Conservation (phyloP, 2,113 vertebrate genomes). For the Xiphophorus hellerii region DNA sequence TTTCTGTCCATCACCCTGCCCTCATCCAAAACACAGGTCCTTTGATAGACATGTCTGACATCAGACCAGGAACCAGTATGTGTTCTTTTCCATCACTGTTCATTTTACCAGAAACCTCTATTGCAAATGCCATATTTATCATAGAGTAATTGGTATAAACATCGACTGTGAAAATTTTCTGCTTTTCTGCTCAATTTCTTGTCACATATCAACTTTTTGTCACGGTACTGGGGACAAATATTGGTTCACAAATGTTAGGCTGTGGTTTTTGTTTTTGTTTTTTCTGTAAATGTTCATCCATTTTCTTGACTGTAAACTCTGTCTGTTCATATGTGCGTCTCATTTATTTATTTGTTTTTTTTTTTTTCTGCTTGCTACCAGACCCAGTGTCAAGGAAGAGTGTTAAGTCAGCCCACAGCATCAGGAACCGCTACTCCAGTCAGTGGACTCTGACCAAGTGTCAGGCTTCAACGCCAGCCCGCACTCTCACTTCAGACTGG, state of each 20-base stretch:
- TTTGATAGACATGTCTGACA: constrained; percentile 98
- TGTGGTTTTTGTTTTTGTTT: background rate
- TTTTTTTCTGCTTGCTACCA: constrained; percentile 56
- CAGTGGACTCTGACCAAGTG: constrained; percentile 99
- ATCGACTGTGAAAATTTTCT: constrained; percentile 7
- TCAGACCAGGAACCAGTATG: constrained; percentile 97
- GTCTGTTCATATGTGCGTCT: background rate
- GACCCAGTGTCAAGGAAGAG: constrained; percentile 97
- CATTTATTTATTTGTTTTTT: background rate
- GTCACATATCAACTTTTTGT: background rate
- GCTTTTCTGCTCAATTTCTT: background rate
- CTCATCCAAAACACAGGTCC: constrained; percentile 98
- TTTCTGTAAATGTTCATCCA: background rate
- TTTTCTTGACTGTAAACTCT: background rate
- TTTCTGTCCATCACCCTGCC: constrained; percentile 94
- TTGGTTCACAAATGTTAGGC: background rate
- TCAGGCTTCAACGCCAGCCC: constrained; percentile 94
- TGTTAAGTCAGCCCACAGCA: constrained; percentile 94
- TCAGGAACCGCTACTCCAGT: constrained; percentile 96
- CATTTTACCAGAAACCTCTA: constrained; percentile 16
- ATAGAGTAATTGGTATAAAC: background rate
- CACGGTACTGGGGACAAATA: background rate
- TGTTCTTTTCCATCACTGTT: constrained; percentile 19
- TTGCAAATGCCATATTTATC: constrained; percentile 4
- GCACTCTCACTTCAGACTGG: constrained; percentile 97